A percentile compares a stretch with the other conserved stretches of the same genome.
phyloP scores from a whole-genome alignment of 2,797 vertebrate genomes.

The Petrocephalus sullivani region DNA sequence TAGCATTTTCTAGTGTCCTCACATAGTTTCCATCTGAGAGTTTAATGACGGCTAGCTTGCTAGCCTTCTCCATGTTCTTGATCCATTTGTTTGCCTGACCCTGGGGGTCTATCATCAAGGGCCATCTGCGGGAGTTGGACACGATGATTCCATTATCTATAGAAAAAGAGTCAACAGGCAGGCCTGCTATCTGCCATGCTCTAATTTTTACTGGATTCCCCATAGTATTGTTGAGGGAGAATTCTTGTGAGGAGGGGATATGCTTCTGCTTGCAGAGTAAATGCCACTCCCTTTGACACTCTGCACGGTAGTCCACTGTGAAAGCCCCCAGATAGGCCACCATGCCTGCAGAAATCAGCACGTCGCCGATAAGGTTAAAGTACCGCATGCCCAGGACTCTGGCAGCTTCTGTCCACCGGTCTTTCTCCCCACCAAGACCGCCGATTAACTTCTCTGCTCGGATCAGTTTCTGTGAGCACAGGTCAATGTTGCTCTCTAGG shows the following conservation, averaged over 20 bases:
- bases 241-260: constrained; percentile 76
- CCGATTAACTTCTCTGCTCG: constrained; percentile 84
- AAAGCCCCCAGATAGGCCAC: constrained; percentile 90
- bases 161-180: constrained; percentile 87
- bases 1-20: constrained; percentile 75
- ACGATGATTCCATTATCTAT: constrained; percentile 87
- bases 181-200: constrained; percentile 82
- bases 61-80: constrained; percentile 88
- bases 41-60: constrained; percentile 79
- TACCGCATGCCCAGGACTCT: constrained; percentile 66
- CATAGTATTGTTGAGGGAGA: constrained; percentile 74
- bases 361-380: constrained; percentile 79
- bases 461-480: constrained; percentile 81
- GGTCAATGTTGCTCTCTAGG: constrained; percentile 77
- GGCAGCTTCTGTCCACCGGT: constrained; percentile 85
- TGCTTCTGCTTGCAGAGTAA: constrained; percentile 66
- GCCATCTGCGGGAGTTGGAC: constrained; percentile 84
- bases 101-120: constrained; percentile 92
- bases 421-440: constrained; percentile 89
- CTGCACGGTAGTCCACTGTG: constrained; percentile 74
- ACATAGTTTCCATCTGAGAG: constrained; percentile 77
- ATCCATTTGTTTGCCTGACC: constrained; percentile 94
- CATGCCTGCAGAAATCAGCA: constrained; percentile 78
- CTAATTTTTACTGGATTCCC: constrained; percentile 82
- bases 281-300: constrained; percentile 78